Evolutionary conservation across 2,113 vertebrate species (phyloP).

Genomic region (Dendrocopos noguchii): DNA sequence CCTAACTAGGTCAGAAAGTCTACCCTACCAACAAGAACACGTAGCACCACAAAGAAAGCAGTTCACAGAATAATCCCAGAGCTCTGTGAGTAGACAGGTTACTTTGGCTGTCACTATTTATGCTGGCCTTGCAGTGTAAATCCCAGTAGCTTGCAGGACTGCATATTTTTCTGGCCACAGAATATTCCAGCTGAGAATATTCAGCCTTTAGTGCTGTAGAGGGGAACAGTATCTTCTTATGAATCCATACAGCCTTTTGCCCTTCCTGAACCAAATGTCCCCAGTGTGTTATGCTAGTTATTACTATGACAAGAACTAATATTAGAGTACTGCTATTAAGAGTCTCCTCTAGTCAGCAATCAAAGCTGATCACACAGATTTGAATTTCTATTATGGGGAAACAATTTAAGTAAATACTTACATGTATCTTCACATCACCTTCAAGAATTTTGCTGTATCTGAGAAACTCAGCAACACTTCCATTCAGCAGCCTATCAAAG

Average conservation of each 20-base stretch:
- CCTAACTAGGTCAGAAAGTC: not conserved
- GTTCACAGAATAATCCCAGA: not conserved
- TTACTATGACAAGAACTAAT: not conserved
- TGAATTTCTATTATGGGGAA: not conserved
- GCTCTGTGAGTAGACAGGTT: not conserved
- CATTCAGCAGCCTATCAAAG: conserved; percentile 86
- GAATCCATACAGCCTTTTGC: not conserved
- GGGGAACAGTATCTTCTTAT: not conserved
- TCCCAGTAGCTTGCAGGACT: not conserved
- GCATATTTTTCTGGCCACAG: not conserved
- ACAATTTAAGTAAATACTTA: conserved; percentile 75
- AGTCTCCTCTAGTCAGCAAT: not conserved
- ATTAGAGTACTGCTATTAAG: not conserved
- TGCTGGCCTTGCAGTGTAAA: not conserved
- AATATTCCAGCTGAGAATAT: not conserved
- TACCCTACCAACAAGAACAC: not conserved
- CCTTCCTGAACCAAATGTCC: not conserved
- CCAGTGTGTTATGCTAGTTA: not conserved
- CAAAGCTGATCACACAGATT: not conserved
- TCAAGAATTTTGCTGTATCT: conserved; percentile 88
- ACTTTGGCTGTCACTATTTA: not conserved
- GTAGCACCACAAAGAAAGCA: not conserved
- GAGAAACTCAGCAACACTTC: conserved; percentile 88
- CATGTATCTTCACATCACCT: conserved; percentile 91
- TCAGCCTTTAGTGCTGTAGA: not conserved